Conservation (phyloP, 2,888 invertebrate species). For the Phanerotoma sp. region DNA sequence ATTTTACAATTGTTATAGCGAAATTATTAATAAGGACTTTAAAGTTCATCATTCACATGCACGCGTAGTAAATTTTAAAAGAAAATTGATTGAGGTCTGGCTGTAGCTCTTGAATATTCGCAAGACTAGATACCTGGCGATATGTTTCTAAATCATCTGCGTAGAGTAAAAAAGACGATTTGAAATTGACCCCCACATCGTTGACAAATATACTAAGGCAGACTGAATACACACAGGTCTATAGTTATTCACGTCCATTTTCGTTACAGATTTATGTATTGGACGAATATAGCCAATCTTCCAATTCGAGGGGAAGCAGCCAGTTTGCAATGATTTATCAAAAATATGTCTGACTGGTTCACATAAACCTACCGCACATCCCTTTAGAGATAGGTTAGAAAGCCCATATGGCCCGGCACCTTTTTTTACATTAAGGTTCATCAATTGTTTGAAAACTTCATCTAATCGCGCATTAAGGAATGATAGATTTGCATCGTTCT, state of each 20-base stretch:
- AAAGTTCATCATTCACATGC: too few species aligned
- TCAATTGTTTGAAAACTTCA: not conserved
- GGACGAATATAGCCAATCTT: slow-evolving; percentile 19
- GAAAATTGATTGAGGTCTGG: too few species aligned
- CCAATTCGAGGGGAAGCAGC: slow-evolving; percentile 8
- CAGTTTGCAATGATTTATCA: slow-evolving; percentile 11
- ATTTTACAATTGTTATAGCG: too few species aligned
- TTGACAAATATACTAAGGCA: too few species aligned
- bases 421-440: not conserved
- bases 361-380: slow-evolving; percentile 2
- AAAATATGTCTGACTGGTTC: slow-evolving; percentile 17
- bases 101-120: too few species aligned
- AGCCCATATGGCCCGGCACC: not conserved
- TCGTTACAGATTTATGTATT: slow-evolving; percentile 17
- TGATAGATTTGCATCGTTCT: not conserved
- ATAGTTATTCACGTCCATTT: slow-evolving; percentile 18
- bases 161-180: too few species aligned
- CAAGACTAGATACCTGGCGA: too few species aligned
- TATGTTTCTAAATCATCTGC: too few species aligned
- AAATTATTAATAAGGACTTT: too few species aligned
- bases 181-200: too few species aligned
- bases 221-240: slow-evolving; percentile 16
- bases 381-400: not conserved
- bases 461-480: not conserved
- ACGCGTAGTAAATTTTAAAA: too few species aligned